Evolutionary conservation across 2,888 invertebrate genomes (phyloP).

Genomic region (Chrysina gloriosa): DNA sequence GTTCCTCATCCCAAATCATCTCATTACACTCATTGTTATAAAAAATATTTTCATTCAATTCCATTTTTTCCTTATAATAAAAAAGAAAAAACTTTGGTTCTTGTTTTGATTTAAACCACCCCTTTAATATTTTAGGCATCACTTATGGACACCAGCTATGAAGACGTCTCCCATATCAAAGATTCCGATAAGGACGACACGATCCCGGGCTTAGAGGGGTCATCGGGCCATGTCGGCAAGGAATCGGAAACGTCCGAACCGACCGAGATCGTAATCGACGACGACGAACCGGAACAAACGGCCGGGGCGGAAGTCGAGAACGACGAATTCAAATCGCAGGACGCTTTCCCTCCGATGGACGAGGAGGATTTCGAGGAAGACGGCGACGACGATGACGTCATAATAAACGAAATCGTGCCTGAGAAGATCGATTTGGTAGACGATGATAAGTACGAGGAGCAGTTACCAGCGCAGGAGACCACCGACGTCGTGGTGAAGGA

Average conservation of each 20-base stretch:
- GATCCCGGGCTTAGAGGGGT: constrained; percentile 67
- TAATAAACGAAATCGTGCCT: constrained; percentile 75
- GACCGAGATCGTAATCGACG: constrained; percentile 63
- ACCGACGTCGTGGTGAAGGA: constrained; percentile 63
- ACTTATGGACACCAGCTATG: constrained; percentile 53
- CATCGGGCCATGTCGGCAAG: constrained; percentile 57
- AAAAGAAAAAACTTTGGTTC: no score
- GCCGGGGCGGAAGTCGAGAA: constrained; percentile 43
- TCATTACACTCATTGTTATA: no score
- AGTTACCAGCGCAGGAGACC: constrained; percentile 51
- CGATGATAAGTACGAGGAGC: constrained; percentile 69
- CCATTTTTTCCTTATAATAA: no score
- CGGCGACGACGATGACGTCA: constrained; percentile 75
- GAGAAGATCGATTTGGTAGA: constrained; percentile 75
- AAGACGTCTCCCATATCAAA: constrained; percentile 54
- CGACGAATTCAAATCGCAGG: constrained; percentile 55
- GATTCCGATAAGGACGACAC: constrained; percentile 57
- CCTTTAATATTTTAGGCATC: constrained; percentile 49
- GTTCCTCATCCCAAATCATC: no score
- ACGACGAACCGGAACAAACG: constrained; percentile 52
- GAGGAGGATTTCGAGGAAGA: constrained; percentile 64
- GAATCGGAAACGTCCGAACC: constrained; percentile 63
- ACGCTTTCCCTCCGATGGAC: constrained; percentile 41
- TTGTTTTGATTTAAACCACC: neutral
- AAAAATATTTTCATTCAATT: no score